phyloP scores from a whole-genome alignment of 2,888 invertebrate genomes.

The Seira ritae region DNA sequence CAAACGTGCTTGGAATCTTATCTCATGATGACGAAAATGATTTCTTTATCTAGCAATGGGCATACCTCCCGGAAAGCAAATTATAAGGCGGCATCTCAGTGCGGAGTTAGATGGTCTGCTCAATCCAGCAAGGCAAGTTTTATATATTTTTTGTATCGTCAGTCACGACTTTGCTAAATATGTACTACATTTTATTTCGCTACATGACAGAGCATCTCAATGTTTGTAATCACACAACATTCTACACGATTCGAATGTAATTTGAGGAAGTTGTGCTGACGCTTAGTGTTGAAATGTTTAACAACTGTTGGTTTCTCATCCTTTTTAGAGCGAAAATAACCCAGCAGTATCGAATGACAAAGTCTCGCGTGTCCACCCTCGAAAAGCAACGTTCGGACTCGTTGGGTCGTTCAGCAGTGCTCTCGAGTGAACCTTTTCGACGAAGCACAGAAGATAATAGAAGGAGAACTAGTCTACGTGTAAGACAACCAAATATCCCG shows the following conservation, averaged over 20 bases:
- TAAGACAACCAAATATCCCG: constrained; percentile 75
- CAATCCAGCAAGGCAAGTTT: constrained; percentile 89
- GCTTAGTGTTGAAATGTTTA: not conserved
- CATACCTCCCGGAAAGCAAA: constrained; percentile 94
- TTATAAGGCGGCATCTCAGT: constrained; percentile 92
- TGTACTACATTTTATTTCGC: too few species aligned
- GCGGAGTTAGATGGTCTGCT: constrained; percentile 94
- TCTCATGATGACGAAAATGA: not conserved
- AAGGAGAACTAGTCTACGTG: constrained; percentile 80
- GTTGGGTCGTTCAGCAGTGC: constrained; percentile 66
- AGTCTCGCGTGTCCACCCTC: constrained; percentile 67
- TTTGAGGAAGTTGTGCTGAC: too few species aligned
- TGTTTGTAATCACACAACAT: too few species aligned
- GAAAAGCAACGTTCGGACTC: constrained; percentile 73
- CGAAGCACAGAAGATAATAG: constrained; percentile 72
- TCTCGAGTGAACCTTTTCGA: constrained; percentile 69
- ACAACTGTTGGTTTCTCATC: constrained; percentile 9
- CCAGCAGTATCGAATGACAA: constrained; percentile 73
- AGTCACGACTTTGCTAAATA: too few species aligned
- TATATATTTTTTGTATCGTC: constrained; percentile 9
- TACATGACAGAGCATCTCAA: too few species aligned
- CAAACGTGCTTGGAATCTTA: not conserved
- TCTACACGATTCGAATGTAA: too few species aligned
- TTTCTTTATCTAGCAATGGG: constrained; percentile 80
- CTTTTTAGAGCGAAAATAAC: constrained; percentile 72